phyloP scores from a whole-genome alignment of 1,140 invertebrate genomes.

The Drosophila rufa region DNA sequence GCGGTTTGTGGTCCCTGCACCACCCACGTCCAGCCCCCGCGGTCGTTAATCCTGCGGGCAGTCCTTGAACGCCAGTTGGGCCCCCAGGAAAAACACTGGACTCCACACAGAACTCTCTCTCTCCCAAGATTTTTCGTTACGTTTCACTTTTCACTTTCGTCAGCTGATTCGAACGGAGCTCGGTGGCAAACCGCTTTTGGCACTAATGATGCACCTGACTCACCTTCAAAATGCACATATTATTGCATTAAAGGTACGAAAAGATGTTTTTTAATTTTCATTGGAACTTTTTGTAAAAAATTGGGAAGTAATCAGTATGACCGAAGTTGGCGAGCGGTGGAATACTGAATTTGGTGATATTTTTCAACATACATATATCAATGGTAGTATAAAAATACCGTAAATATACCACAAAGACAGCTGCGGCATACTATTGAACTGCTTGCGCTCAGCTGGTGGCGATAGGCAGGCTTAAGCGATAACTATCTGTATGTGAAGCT shows the following conservation, averaged over 20 bases:
- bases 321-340: constrained; percentile 29
- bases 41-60: neutral
- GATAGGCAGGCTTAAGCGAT: neutral
- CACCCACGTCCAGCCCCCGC: neutral
- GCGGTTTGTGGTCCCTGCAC: neutral
- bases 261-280: constrained; percentile 75
- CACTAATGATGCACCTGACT: constrained; percentile 40
- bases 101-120: constrained; percentile 41
- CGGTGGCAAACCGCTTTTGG: neutral
- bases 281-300: constrained; percentile 69
- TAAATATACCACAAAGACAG: neutral
- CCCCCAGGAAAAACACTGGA: constrained; percentile 18
- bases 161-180: neutral
- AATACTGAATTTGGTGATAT: constrained; percentile 25
- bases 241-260: constrained; percentile 80
- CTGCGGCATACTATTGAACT: neutral
- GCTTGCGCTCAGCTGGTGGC: constrained; percentile 22
- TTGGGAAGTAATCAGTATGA: constrained; percentile 56
- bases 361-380: neutral
- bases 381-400: neutral
- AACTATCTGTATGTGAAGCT: neutral
- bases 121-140: constrained; percentile 57
- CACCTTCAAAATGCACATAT: constrained; percentile 83
- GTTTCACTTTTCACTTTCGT: constrained; percentile 73
- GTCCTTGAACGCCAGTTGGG: constrained; percentile 24